Percentiles rank a stretch among this genome's conserved stretches.
phyloP scores from a whole-genome alignment of 2,888 invertebrate genomes.

The Esperia sulphurella region DNA sequence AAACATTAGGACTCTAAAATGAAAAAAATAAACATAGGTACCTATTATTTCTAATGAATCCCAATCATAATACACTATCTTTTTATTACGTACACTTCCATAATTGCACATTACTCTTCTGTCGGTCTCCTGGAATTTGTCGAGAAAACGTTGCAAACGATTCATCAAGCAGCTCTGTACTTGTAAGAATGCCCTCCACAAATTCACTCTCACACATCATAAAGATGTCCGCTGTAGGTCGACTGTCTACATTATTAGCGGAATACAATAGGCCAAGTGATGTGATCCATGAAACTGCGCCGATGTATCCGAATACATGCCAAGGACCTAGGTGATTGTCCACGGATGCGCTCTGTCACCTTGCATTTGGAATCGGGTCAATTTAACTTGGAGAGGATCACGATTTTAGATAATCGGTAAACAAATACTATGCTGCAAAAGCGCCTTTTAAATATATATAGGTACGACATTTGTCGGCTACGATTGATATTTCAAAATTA shows the following conservation, averaged over 20 bases:
- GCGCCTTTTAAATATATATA: too few species aligned
- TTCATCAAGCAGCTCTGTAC: too few species aligned
- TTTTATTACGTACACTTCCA: too few species aligned
- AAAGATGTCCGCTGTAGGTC: constrained; percentile 48
- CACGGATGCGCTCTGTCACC: constrained; percentile 60
- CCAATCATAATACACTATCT: too few species aligned
- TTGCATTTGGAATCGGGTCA: constrained; percentile 42
- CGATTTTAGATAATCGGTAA: constrained; percentile 4
- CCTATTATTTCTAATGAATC: too few species aligned
- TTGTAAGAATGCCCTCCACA: constrained; percentile 17
- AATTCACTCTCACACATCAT: constrained; percentile 29
- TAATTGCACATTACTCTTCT: too few species aligned
- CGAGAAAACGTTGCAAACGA: too few species aligned
- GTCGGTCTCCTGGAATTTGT: too few species aligned
- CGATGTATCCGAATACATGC: constrained; percentile 38
- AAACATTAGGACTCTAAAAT: too few species aligned
- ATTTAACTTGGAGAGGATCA: constrained; percentile 10
- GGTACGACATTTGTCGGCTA: too few species aligned
- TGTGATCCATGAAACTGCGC: constrained; percentile 54
- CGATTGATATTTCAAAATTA: too few species aligned
- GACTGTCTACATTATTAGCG: constrained; percentile 41
- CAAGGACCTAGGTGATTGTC: constrained; percentile 63
- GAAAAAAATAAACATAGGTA: too few species aligned
- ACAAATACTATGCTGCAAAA: not conserved
- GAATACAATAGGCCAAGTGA: constrained; percentile 58